A percentile compares a stretch with the other conserved stretches of the same genome.
Evolutionary conservation across 2,888 invertebrate genomes (phyloP).

Genomic region (Ctena decussata): DNA sequence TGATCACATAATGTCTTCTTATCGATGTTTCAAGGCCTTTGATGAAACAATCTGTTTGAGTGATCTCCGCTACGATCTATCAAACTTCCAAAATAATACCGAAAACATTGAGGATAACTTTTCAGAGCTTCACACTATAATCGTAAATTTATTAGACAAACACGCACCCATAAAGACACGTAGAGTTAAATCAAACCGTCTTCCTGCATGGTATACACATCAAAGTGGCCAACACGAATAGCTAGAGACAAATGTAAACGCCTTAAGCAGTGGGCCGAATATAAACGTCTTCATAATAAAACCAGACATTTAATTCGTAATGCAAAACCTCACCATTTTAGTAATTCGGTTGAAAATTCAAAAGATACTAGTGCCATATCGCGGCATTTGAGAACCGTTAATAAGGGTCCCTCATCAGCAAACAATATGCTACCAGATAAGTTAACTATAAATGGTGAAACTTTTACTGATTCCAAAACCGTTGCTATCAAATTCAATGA

Average conservation of each 20-base stretch:
- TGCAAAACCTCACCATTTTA: background rate
- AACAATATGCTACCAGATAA: too few species aligned
- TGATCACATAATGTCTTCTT: background rate
- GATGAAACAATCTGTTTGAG: background rate
- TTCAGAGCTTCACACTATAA: background rate
- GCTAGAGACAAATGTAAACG: slow-evolving; percentile 4
- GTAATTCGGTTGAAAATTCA: too few species aligned
- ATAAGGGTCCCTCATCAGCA: too few species aligned
- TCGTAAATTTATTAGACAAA: background rate
- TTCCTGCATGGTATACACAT: background rate
- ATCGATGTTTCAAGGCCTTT: background rate
- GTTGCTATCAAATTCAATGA: too few species aligned
- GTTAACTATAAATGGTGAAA: too few species aligned
- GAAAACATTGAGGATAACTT: background rate
- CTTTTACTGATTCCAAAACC: too few species aligned
- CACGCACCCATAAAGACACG: background rate
- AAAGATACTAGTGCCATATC: background rate
- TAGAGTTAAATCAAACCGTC: background rate
- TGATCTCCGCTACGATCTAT: background rate
- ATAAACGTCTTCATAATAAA: too few species aligned
- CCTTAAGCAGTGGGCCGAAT: background rate
- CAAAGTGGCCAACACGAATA: background rate
- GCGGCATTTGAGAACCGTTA: too few species aligned
- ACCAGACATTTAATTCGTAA: background rate
- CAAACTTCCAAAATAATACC: background rate